Evolutionary conservation across 2,888 invertebrate species (phyloP), one percentile per base, ranked within the genome.

Genomic region (Microchrysa polita): DNA sequence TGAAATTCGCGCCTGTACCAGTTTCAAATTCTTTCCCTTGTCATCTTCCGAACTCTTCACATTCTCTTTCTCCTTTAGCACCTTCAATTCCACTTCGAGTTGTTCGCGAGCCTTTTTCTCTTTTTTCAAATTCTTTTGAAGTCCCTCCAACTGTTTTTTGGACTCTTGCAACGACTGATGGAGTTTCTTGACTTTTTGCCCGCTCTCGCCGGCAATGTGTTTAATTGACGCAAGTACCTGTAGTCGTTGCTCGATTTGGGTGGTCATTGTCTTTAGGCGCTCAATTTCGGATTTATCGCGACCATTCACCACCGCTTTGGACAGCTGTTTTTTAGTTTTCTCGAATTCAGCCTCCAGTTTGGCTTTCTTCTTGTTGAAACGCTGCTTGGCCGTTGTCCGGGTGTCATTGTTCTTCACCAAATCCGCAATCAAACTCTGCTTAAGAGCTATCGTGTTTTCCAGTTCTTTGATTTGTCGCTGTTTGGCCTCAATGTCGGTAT

Each of bases 371-470:
- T 91, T 90, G 77, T 90, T 88, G 76, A 90, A 87, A 74, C 86
- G 87, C 75, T 88, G 86, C 78, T 89, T 88, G 12, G 88, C 89
- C 60, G 85, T 87, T 0, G 86, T 85, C 74, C 89, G 86, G 0
- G 88, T 86, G 61, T 88, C 88, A 61, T 87, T 87, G 77, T 88
- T 88, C 80, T 88, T 86, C 1, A 88, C 83, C 78, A 93, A 86
- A 78, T 93, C 92, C 78, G 89, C 88, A 77, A 93, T 91, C 61
- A 93, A 87, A 79, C 91, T 90, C 81, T 93, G 91, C 82, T 93
- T 93, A 1, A 91, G 87, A 79, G 89, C 88, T 79, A 93, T 91
- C 0, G 89, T 90, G 69, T 87, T 86, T 75, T 90, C 87, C 23
- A 93, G 84, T 82, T 93, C 93, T 78, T 90, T 89, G 2, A 93